These are phyloP conservation scores for Oxygymnocypris stewartii DNA, from an alignment of 2,113 vertebrate genomes.

Conservation along the genomic window DNA sequence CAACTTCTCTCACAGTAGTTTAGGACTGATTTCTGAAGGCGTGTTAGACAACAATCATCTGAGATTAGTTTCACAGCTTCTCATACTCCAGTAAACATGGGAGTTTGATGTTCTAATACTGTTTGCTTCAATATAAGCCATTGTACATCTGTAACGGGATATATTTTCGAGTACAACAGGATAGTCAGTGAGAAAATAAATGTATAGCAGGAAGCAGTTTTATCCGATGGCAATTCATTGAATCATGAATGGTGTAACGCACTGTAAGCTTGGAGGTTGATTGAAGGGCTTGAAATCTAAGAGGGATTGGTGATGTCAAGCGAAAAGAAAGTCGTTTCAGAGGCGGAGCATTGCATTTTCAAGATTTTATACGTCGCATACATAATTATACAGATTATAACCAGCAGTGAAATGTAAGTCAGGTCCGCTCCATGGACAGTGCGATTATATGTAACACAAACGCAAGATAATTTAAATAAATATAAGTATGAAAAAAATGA, in stretches of 20 bases:
- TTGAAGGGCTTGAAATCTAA: background rate
- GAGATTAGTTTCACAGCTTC: background rate
- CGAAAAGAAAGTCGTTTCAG: background rate
- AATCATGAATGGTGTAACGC: background rate
- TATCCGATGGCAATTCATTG: background rate
- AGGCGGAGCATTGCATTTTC: background rate
- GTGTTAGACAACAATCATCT: background rate
- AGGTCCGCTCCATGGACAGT: too few relatives aligned
- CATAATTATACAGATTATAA: too few relatives aligned
- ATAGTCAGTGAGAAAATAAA: background rate
- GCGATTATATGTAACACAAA: too few relatives aligned
- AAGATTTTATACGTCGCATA: too few relatives aligned
- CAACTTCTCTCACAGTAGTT: background rate
- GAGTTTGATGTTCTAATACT: background rate
- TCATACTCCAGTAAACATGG: background rate
- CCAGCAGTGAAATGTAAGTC: too few relatives aligned
- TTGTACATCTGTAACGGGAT: background rate
- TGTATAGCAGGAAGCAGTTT: background rate
- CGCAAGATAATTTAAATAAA: too few relatives aligned
- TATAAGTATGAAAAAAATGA: too few relatives aligned
- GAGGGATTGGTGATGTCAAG: background rate
- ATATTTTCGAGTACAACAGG: background rate
- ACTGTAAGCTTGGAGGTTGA: background rate
- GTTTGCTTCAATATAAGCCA: background rate
- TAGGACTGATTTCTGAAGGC: conserved; percentile 1